These are phyloP conservation scores for Saccopteryx leptura DNA, from an alignment of 2,113 vertebrate genomes.

Conservation along the genomic window DNA sequence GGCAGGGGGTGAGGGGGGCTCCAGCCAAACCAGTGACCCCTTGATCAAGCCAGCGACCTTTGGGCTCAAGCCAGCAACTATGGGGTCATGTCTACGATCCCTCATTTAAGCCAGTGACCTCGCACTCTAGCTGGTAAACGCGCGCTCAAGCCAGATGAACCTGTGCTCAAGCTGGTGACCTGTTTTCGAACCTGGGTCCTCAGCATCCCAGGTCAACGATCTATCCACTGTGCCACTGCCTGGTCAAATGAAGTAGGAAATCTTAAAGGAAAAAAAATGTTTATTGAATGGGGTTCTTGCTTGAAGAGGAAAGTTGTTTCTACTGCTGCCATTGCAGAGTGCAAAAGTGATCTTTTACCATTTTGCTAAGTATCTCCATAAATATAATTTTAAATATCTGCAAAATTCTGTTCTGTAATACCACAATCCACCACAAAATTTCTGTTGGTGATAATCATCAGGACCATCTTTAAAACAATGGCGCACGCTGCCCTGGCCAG, in stretches of 20 bases:
- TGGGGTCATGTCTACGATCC: too few relatives aligned
- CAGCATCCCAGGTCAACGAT: too few relatives aligned
- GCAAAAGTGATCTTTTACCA: background rate
- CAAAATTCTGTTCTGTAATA: conserved; percentile 40
- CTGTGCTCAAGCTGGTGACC: too few relatives aligned
- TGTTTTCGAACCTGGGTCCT: too few relatives aligned
- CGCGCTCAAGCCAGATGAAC: too few relatives aligned
- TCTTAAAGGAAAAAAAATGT: background rate
- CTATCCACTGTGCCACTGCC: too few relatives aligned
- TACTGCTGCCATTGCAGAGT: background rate
- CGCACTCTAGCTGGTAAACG: too few relatives aligned
- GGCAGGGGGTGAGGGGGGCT: too few relatives aligned
- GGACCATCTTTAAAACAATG: conserved; percentile 35
- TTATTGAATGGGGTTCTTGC: conserved; percentile 20
- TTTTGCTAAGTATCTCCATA: conserved; percentile 6
- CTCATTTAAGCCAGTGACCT: too few relatives aligned
- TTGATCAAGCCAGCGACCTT: too few relatives aligned
- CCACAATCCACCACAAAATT: background rate
- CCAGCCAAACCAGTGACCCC: too few relatives aligned
- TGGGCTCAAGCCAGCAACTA: too few relatives aligned
- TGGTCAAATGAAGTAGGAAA: background rate
- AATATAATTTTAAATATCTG: conserved; percentile 52
- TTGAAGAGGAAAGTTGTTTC: conserved; percentile 3
- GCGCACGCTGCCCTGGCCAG: background rate
- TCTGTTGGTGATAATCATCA: conserved; percentile 44